These are phyloP conservation scores for Manis crassicaudata DNA, from an alignment of 2,797 vertebrate species.

Conservation along the genomic window DNA sequence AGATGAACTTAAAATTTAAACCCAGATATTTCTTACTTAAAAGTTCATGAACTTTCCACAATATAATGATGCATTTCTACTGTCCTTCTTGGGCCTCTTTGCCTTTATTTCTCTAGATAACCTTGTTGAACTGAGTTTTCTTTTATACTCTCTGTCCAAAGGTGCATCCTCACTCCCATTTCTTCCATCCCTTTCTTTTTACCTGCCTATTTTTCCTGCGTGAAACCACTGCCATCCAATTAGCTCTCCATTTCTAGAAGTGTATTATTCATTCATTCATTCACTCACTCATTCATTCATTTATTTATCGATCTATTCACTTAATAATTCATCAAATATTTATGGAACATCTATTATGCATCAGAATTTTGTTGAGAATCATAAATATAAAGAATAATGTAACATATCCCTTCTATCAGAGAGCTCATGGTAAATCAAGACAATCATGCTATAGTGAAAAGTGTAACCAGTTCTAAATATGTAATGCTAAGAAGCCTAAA, in stretches of 20 bases:
- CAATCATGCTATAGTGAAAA: not conserved
- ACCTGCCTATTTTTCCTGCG: not conserved
- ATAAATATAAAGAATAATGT: not conserved
- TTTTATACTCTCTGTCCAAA: not conserved
- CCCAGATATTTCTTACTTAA: not conserved
- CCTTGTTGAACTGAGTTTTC: not conserved
- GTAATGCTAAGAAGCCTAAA: not conserved
- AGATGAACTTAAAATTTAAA: not conserved
- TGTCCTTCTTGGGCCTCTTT: not conserved
- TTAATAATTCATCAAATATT: constrained; percentile 6
- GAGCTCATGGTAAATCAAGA: not conserved
- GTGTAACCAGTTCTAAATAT: not conserved
- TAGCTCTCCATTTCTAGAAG: not conserved
- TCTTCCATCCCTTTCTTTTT: not conserved
- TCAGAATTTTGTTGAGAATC: not conserved
- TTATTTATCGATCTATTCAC: not conserved
- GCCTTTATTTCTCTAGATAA: not conserved
- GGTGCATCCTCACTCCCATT: not conserved
- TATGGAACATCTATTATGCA: not conserved
- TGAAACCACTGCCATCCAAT: not conserved
- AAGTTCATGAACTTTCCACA: not conserved
- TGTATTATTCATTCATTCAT: not conserved
- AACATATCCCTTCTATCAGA: not conserved
- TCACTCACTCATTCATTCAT: not conserved
- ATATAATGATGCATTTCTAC: not conserved